Conservation (phyloP, 2,113 vertebrate species). For the Eurystomus gularis region DNA sequence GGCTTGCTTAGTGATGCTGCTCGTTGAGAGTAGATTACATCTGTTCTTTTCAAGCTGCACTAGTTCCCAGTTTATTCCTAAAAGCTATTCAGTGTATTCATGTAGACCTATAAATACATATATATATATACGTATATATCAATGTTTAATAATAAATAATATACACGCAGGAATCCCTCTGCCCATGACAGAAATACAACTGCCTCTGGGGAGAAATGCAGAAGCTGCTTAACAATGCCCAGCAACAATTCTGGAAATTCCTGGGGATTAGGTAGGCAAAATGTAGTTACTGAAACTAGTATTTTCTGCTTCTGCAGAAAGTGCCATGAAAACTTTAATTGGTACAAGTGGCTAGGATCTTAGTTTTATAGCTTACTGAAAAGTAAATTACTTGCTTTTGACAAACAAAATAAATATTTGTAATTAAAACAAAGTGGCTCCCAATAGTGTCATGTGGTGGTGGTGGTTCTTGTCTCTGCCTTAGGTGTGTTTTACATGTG, state of each 20-base stretch:
- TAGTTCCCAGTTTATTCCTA: conserved; percentile 39
- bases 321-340: conserved; percentile 26
- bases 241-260: conserved; percentile 69
- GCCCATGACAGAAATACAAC: conserved; percentile 71
- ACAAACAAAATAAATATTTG: neutral
- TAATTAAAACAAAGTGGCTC: conserved; percentile 24
- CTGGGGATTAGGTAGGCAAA: conserved; percentile 69
- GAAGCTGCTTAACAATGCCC: conserved; percentile 68
- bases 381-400: conserved; percentile 56
- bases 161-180: conserved; percentile 61
- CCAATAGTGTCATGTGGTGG: conserved; percentile 33
- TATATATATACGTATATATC: neutral
- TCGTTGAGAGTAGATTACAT: conserved; percentile 31
- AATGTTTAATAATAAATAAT: conserved; percentile 65
- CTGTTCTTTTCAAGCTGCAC: conserved; percentile 32
- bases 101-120: neutral
- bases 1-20: conserved; percentile 31
- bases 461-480: conserved; percentile 60
- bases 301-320: conserved; percentile 68
- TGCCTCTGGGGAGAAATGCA: conserved; percentile 69
- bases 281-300: conserved; percentile 59
- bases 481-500: conserved; percentile 48
- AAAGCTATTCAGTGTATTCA: conserved; percentile 28
- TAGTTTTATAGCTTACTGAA: conserved; percentile 39
- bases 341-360: conserved; percentile 38